Percentiles rank a stretch among this genome's conserved stretches.
phyloP scores from a whole-genome alignment of 2,113 vertebrate genomes.

The Falcunculus frontatus region DNA sequence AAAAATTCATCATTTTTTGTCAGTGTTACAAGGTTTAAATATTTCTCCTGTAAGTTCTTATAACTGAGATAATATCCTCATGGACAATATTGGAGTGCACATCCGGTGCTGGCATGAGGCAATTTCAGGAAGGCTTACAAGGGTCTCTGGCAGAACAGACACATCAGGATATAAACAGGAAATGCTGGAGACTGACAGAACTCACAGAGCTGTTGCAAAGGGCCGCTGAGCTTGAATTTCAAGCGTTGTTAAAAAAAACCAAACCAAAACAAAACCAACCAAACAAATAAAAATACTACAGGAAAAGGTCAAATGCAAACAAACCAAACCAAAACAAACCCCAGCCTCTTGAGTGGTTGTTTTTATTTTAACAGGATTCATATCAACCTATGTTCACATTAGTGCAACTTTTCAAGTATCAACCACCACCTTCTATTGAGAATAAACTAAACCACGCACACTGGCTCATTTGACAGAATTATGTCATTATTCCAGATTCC shows the following conservation, averaged over 20 bases:
- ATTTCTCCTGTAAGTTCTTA: not conserved
- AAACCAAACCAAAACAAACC: not conserved
- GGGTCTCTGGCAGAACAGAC: not conserved
- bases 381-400: not conserved
- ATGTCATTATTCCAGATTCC: not conserved
- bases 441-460: accelerated
- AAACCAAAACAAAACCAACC: not conserved
- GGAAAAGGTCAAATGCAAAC: not conserved
- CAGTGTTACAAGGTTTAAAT: not conserved
- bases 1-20: not conserved
- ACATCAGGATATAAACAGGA: not conserved
- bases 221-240: not conserved
- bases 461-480: not conserved
- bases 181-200: not conserved
- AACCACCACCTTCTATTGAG: accelerated
- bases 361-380: not conserved
- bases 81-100: not conserved
- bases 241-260: not conserved
- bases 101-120: not conserved
- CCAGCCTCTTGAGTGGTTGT: accelerated
- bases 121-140: not conserved
- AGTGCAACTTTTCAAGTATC: not conserved
- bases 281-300: not conserved
- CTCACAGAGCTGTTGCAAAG: not conserved
- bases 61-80: not conserved